Evolutionary conservation across 2,797 vertebrate genomes (phyloP).

Genomic region (Scleropages formosus): DNA sequence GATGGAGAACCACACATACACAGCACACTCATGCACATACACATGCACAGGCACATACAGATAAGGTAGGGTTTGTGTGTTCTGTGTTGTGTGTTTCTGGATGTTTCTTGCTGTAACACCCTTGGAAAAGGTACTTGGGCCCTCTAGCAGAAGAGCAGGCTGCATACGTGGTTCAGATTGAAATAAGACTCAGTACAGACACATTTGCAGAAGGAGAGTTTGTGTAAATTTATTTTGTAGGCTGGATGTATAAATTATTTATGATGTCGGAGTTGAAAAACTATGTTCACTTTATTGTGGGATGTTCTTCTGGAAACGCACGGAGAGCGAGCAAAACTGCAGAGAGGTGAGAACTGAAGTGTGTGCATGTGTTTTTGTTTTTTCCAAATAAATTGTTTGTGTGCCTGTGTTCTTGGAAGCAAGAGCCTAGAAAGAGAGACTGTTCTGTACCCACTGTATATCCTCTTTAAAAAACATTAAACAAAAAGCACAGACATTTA

Average conservation of each 20-base stretch:
- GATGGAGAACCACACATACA: background rate
- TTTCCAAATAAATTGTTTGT: background rate
- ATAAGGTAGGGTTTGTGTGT: too few species aligned
- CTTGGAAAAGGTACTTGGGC: too few species aligned
- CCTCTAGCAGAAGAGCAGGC: too few species aligned
- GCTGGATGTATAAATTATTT: conserved; percentile 56
- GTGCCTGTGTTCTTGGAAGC: conserved; percentile 15
- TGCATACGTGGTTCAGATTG: too few species aligned
- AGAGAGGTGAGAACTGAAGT: background rate
- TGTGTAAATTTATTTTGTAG: conserved; percentile 57
- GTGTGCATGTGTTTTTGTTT: background rate
- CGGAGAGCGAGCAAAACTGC: conserved; percentile 5
- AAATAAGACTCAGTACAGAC: too few species aligned
- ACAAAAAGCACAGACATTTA: background rate
- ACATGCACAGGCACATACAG: conserved; percentile 20
- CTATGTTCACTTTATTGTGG: conserved; percentile 41
- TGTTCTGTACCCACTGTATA: conserved; percentile 16
- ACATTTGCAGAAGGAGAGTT: conserved; percentile 24
- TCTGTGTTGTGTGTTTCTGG: background rate
- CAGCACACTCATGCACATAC: conserved; percentile 27
- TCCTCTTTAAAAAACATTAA: background rate
- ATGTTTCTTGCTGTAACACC: too few species aligned
- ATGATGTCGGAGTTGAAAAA: conserved; percentile 37
- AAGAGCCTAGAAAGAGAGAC: conserved; percentile 8
- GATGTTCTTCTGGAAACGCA: conserved; percentile 29